Evolutionary conservation across 2,797 vertebrate species (phyloP).

Genomic region (Spinus olivaceus): DNA sequence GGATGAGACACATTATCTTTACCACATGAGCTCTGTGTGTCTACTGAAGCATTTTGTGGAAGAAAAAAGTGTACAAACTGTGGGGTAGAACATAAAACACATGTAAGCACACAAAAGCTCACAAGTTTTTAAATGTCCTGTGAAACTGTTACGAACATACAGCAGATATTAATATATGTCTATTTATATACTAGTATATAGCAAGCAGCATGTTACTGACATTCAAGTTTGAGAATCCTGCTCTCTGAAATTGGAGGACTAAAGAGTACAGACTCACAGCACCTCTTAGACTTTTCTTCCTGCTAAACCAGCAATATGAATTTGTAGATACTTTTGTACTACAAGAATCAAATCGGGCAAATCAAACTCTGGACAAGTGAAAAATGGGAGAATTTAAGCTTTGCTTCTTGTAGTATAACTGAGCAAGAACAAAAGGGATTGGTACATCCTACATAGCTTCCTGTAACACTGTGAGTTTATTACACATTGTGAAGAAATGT

Average conservation of each 20-base stretch:
- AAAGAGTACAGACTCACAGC: neutral
- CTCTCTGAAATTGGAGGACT: neutral
- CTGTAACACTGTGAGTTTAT: neutral
- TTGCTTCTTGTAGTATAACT: neutral
- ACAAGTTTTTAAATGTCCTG: neutral
- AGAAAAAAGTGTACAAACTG: slow-evolving; percentile 76
- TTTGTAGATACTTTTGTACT: neutral
- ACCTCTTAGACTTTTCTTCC: neutral
- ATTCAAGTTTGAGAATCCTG: neutral
- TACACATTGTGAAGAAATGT: neutral
- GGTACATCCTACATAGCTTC: rapidly evolving
- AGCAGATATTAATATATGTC: neutral
- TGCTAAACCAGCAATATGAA: neutral
- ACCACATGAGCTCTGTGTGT: slow-evolving; percentile 81
- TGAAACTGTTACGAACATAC: neutral
- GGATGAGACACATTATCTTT: slow-evolving; percentile 44
- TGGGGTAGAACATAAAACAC: neutral
- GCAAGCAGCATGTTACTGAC: neutral
- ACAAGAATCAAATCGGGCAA: neutral
- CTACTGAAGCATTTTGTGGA: slow-evolving; percentile 72
- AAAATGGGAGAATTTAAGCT: neutral
- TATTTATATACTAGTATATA: neutral
- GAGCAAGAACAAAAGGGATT: neutral
- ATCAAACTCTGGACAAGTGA: neutral
- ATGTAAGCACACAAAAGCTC: neutral